Evolutionary conservation across 2,113 vertebrate genomes (phyloP).

Genomic region (Oxyura jamaicensis): DNA sequence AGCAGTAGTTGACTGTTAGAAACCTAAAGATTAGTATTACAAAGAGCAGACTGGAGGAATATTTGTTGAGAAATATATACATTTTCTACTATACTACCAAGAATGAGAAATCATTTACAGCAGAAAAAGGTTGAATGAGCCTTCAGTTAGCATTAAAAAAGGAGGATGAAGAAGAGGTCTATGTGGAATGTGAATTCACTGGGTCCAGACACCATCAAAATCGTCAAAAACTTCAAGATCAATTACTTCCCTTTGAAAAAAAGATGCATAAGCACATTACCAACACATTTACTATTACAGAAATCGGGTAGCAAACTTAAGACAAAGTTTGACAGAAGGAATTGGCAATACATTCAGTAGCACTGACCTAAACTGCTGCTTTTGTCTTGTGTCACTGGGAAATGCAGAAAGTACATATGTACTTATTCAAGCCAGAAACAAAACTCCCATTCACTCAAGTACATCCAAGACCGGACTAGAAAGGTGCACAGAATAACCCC

Average conservation of each 20-base stretch:
- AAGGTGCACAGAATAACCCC: not conserved
- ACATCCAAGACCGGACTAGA: not conserved
- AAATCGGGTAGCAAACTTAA: not conserved
- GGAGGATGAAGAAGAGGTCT: not conserved
- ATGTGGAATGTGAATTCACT: not conserved
- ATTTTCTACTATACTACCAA: not conserved
- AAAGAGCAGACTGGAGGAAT: not conserved
- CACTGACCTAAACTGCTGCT: not conserved
- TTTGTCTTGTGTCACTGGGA: rapidly evolving
- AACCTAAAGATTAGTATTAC: not conserved
- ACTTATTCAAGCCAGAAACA: not conserved
- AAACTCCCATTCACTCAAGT: not conserved
- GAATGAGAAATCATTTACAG: not conserved
- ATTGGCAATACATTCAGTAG: not conserved
- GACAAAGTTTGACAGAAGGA: not conserved
- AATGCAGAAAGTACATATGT: not conserved
- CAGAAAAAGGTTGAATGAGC: not conserved
- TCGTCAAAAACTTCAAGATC: not conserved
- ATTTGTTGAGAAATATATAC: not conserved
- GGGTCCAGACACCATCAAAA: not conserved
- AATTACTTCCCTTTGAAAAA: not conserved
- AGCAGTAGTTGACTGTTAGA: not conserved
- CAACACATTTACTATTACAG: not conserved
- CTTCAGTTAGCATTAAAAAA: not conserved
- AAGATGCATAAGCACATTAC: not conserved